phyloP scores from a whole-genome alignment of 2,888 invertebrate genomes.

The Ditula angustiorana region DNA sequence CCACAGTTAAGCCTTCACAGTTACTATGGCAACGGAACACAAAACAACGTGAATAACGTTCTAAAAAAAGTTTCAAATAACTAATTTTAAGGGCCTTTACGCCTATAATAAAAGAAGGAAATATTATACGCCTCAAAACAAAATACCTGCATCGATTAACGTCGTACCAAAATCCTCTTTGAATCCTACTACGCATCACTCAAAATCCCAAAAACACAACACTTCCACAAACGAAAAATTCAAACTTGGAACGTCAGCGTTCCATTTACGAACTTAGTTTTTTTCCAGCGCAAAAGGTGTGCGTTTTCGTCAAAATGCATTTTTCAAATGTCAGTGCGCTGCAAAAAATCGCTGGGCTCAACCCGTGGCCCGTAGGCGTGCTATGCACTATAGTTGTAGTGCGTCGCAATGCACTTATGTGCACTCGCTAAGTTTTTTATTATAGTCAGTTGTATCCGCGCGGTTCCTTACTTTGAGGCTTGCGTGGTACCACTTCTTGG shows the following conservation, averaged over 20 bases:
- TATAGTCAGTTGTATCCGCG: constrained; percentile 79
- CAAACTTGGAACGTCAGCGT: constrained; percentile 45
- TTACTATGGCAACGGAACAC: constrained; percentile 19
- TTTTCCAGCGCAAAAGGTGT: constrained; percentile 71
- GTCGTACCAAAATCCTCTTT: constrained; percentile 53
- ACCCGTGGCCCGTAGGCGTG: constrained; percentile 75
- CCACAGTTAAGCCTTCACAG: not conserved
- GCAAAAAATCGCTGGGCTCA: constrained; percentile 80
- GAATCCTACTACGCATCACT: constrained; percentile 61
- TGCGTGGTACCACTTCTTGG: constrained; percentile 63
- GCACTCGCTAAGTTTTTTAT: constrained; percentile 84
- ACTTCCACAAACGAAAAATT: constrained; percentile 41
- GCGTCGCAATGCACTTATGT: constrained; percentile 83
- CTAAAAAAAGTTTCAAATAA: not conserved
- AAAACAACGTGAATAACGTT: constrained; percentile 14
- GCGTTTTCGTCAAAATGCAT: constrained; percentile 83
- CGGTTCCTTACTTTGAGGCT: constrained; percentile 77
- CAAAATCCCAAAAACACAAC: constrained; percentile 51
- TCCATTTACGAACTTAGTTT: constrained; percentile 36
- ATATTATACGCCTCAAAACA: constrained; percentile 44
- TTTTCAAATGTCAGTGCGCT: constrained; percentile 80
- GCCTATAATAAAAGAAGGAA: not conserved
- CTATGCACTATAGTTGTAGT: constrained; percentile 74
- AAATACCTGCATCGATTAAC: constrained; percentile 73
- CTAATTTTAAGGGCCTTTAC: not conserved